Conservation (phyloP, 2,113 vertebrate species). For the Aegotheles bennettii region DNA sequence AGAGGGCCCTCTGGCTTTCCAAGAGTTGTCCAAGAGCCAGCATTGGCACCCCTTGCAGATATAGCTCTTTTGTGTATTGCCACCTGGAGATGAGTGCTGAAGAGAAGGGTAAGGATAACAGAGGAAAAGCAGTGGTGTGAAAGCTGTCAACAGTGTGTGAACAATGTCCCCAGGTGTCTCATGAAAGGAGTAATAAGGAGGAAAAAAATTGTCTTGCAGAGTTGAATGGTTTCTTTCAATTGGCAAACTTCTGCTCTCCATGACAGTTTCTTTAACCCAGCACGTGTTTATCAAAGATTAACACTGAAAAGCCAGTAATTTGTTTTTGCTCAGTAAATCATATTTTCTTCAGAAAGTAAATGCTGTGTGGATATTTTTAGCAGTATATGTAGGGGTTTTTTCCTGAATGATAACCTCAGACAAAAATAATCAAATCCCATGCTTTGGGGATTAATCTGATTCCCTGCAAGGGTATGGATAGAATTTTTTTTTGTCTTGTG, state of each 20-base stretch:
- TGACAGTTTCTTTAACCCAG: slow-evolving; percentile 24
- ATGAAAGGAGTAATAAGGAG: slow-evolving; percentile 5
- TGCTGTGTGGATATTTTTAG: slow-evolving; percentile 45
- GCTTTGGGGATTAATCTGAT: slow-evolving; percentile 69
- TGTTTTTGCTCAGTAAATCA: slow-evolving; percentile 48
- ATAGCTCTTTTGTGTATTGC: not conserved
- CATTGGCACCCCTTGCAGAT: not conserved
- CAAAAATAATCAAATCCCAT: slow-evolving; percentile 69
- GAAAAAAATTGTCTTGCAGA: not conserved
- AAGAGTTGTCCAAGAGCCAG: not conserved
- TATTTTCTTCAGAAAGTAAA: slow-evolving; percentile 59
- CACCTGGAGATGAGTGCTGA: not conserved
- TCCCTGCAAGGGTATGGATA: slow-evolving; percentile 52
- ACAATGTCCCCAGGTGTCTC: slow-evolving; percentile 29
- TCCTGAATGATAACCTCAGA: slow-evolving; percentile 66
- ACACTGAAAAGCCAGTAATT: slow-evolving; percentile 34
- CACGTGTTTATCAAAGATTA: slow-evolving; percentile 49
- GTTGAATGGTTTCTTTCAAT: slow-evolving; percentile 33
- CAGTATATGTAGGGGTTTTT: slow-evolving; percentile 33
- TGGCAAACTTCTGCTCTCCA: slow-evolving; percentile 16
- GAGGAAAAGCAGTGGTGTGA: slow-evolving; percentile 6
- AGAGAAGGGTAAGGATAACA: not conserved
- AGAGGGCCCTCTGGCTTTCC: not conserved
- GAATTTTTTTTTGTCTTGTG: not conserved
- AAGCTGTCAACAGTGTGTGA: slow-evolving; percentile 21